Evolutionary conservation across 2,797 vertebrate species (phyloP).

Genomic region (Decapterus maruadsi): DNA sequence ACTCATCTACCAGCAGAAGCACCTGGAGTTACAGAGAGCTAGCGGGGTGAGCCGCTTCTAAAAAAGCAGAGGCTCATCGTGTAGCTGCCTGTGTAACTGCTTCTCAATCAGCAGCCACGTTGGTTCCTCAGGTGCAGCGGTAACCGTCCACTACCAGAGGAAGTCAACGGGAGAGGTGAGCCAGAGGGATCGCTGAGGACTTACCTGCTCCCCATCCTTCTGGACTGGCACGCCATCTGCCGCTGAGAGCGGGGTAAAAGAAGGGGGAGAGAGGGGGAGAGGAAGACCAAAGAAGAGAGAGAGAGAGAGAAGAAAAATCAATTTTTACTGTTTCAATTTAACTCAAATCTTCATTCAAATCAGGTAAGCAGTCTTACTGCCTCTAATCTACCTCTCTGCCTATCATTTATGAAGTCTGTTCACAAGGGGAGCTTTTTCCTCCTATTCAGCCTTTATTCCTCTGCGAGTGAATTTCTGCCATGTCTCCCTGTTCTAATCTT

Average conservation of each 20-base stretch:
- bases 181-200: conserved; percentile 78
- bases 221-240: conserved; percentile 95
- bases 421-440: neutral
- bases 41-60: conserved; percentile 33
- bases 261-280: neutral
- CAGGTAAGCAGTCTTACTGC: neutral
- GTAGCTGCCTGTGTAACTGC: conserved; percentile 56
- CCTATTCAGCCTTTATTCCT: too few species aligned
- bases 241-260: conserved; percentile 78
- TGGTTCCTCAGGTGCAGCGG: conserved; percentile 62
- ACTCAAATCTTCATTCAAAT: neutral
- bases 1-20: conserved; percentile 65
- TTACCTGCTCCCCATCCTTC: conserved; percentile 98
- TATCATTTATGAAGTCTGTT: neutral
- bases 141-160: conserved; percentile 58
- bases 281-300: conserved; percentile 17
- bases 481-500: too few species aligned
- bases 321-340: neutral
- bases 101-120: conserved; percentile 63
- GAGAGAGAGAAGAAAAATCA: conserved; percentile 13
- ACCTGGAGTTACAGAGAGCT: conserved; percentile 46
- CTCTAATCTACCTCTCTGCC: neutral
- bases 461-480: too few species aligned
- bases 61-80: conserved; percentile 41
- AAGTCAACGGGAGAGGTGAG: conserved; percentile 49